These are phyloP conservation scores for Philereme vetulata DNA, from an alignment of 2,888 invertebrate genomes.

Conservation along the genomic window DNA sequence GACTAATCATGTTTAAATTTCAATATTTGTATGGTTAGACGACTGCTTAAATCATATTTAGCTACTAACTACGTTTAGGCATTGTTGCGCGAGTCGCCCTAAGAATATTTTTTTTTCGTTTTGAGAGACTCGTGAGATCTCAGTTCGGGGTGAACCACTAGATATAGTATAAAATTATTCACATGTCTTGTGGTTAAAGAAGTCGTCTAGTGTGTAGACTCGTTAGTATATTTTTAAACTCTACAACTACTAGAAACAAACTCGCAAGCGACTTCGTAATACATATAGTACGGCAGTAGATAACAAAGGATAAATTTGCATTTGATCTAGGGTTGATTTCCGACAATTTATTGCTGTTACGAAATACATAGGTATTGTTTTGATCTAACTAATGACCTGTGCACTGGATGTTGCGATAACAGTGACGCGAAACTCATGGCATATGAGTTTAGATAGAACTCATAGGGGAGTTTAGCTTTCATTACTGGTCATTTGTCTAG, in stretches of 20 bases:
- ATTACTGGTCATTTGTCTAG: conserved; percentile 4
- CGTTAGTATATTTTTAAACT: too few species aligned
- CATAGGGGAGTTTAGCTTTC: background rate
- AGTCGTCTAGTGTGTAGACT: too few species aligned
- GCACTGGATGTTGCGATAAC: conserved; percentile 38
- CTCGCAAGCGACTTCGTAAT: background rate
- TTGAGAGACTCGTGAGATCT: too few species aligned
- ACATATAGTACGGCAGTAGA: background rate
- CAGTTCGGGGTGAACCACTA: too few species aligned
- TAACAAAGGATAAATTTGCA: conserved; percentile 23
- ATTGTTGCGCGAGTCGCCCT: too few species aligned
- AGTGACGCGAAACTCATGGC: conserved; percentile 18
- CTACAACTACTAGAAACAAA: background rate
- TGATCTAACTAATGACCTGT: conserved; percentile 62
- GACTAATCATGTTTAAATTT: too few species aligned
- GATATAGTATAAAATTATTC: too few species aligned
- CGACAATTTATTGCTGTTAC: conserved; percentile 23
- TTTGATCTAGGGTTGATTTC: conserved; percentile 26
- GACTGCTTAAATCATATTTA: too few species aligned
- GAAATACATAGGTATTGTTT: conserved; percentile 54
- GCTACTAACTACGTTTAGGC: too few species aligned
- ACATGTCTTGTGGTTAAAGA: too few species aligned
- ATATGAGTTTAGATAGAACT: conserved; percentile 24
- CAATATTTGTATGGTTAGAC: too few species aligned
- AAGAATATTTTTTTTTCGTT: too few species aligned